These are phyloP conservation scores for Agrypnia vestita DNA, from an alignment of 1,140 invertebrate species.

Conservation along the genomic window DNA sequence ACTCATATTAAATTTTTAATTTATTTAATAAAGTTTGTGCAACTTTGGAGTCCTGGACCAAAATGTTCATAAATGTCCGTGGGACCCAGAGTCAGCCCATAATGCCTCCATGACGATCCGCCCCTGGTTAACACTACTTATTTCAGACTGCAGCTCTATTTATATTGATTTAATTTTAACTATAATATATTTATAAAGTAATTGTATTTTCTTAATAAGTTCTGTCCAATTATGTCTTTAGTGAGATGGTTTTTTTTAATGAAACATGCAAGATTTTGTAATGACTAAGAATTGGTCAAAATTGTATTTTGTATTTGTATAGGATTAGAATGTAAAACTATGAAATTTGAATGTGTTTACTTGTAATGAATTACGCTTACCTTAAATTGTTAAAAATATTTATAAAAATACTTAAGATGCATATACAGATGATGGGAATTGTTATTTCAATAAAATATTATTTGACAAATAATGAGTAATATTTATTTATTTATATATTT, in stretches of 20 bases:
- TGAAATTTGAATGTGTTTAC: background rate
- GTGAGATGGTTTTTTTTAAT: background rate
- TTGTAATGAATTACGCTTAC: slow-evolving; percentile 42
- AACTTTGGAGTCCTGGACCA: no score
- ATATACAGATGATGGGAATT: slow-evolving; percentile 9
- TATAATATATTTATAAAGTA: background rate
- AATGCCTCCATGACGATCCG: slow-evolving; percentile 1
- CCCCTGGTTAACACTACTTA: slow-evolving; percentile 13
- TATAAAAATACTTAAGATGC: slow-evolving; percentile 17
- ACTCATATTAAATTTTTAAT: no score
- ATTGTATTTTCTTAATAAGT: slow-evolving; percentile 6
- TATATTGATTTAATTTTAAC: slow-evolving; percentile 12
- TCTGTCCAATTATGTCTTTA: slow-evolving; percentile 30
- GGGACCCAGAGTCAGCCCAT: background rate
- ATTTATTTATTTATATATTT: background rate
- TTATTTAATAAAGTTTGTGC: no score
- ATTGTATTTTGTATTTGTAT: slow-evolving; percentile 18
- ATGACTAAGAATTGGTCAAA: background rate
- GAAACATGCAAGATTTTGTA: background rate
- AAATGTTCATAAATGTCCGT: no score
- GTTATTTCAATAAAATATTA: slow-evolving; percentile 41
- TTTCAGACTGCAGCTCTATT: slow-evolving; percentile 31
- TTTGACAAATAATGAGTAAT: slow-evolving; percentile 1
- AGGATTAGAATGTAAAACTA: slow-evolving; percentile 21
- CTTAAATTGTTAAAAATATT: slow-evolving; percentile 39